Percentiles rank a stretch among this genome's conserved stretches.
Conservation (phyloP, 2,113 vertebrate species). For the Albula glossodonta region DNA sequence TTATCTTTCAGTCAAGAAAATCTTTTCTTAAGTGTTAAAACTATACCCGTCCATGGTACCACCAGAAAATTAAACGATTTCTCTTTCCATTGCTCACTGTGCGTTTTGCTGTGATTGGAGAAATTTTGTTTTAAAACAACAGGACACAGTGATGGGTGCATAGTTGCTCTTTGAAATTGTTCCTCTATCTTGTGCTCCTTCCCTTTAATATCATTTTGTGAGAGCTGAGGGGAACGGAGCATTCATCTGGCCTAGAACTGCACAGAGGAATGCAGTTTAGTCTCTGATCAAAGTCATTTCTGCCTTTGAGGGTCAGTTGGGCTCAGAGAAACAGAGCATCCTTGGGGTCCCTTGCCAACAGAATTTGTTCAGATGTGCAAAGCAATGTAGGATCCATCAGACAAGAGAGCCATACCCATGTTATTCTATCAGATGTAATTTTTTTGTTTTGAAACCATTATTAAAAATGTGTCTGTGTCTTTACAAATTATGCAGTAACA, state of each 20-base stretch:
- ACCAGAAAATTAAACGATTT: background rate
- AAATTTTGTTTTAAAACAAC: conserved; percentile 32
- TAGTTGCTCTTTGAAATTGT: conserved; percentile 52
- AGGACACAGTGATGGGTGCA: conserved; percentile 52
- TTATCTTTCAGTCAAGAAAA: conserved; percentile 28
- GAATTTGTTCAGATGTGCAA: conserved; percentile 63
- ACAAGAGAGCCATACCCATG: too few relatives aligned
- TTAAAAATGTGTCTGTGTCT: too few relatives aligned
- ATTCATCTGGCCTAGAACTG: conserved; percentile 71
- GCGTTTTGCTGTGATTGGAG: background rate
- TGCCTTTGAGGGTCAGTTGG: conserved; percentile 60
- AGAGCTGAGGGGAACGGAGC: conserved; percentile 53
- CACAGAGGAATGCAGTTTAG: conserved; percentile 64
- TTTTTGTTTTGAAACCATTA: too few relatives aligned
- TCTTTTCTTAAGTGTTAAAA: background rate
- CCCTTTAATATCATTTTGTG: conserved; percentile 69
- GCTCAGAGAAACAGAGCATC: conserved; percentile 64
- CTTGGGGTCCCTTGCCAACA: conserved; percentile 45
- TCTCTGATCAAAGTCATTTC: conserved; percentile 67
- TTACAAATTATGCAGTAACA: too few relatives aligned
- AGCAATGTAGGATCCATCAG: background rate
- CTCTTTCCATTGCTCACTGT: conserved; percentile 10
- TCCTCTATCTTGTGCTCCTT: conserved; percentile 60
- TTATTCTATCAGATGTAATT: too few relatives aligned
- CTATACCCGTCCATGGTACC: too few relatives aligned